These are phyloP conservation scores for Drosophila ironensis DNA, from an alignment of 1,140 invertebrate genomes.

Conservation along the genomic window DNA sequence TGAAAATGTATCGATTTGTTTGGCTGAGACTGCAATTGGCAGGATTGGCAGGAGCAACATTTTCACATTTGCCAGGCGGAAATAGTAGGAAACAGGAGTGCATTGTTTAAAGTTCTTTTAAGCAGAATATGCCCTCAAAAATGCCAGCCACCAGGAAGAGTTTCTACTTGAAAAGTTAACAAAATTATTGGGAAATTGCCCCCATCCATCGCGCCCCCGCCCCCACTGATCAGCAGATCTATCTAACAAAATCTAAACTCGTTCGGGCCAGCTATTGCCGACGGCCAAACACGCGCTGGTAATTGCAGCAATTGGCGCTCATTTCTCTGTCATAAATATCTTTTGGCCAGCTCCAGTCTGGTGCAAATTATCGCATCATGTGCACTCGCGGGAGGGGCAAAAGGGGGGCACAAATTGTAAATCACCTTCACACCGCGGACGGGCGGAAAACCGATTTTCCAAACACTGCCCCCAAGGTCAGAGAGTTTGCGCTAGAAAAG, in stretches of 20 bases:
- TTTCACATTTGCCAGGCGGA: too few species aligned
- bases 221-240: slow-evolving; percentile 10
- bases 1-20: slow-evolving; percentile 41
- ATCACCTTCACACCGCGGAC: slow-evolving; percentile 67
- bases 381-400: not conserved
- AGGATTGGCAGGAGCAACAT: not conserved
- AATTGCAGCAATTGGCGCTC: slow-evolving; percentile 75
- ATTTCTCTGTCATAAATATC: slow-evolving; percentile 77
- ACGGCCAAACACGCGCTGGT: slow-evolving; percentile 68
- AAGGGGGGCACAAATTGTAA: slow-evolving; percentile 55
- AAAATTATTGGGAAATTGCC: not conserved
- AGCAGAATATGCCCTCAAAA: too few species aligned
- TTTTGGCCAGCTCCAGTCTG: slow-evolving; percentile 34
- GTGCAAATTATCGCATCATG: slow-evolving; percentile 36
- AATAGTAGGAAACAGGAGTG: too few species aligned
- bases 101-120: too few species aligned
- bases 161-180: too few species aligned
- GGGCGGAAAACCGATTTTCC: slow-evolving; percentile 60
- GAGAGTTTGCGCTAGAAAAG: slow-evolving; percentile 73
- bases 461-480: slow-evolving; percentile 71
- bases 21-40: slow-evolving; percentile 10
- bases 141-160: too few species aligned
- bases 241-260: slow-evolving; percentile 47
- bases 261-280: slow-evolving; percentile 34
- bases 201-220: slow-evolving; percentile 21